These are phyloP conservation scores for Lophius piscatorius DNA, from an alignment of 2,113 vertebrate genomes.

Conservation along the genomic window DNA sequence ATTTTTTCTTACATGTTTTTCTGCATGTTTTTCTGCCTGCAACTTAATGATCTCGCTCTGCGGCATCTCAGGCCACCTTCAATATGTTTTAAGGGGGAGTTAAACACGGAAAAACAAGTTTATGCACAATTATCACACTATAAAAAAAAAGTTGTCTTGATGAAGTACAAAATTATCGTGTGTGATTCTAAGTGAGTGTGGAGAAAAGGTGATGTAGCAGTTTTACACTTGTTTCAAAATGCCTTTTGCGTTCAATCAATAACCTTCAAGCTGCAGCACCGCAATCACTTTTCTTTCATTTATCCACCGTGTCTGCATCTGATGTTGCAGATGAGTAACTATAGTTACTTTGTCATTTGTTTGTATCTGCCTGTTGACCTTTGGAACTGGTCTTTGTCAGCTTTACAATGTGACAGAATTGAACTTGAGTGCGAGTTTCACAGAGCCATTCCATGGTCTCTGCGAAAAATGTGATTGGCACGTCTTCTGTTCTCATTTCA, in stretches of 20 bases:
- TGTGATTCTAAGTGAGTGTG: too few species aligned
- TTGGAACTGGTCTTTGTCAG: constrained; percentile 27
- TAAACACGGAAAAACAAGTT: constrained; percentile 5
- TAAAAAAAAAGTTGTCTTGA: too few species aligned
- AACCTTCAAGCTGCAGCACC: constrained; percentile 21
- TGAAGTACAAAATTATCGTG: too few species aligned
- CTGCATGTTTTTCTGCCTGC: constrained; percentile 18
- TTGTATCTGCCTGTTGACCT: constrained; percentile 43
- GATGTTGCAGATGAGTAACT: constrained; percentile 50
- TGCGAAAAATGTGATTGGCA: constrained; percentile 43
- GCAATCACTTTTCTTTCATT: constrained; percentile 14
- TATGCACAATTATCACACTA: not conserved
- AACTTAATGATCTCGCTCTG: constrained; percentile 29
- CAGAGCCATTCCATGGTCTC: constrained; percentile 10
- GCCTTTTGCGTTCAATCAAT: constrained; percentile 17
- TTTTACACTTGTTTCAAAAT: constrained; percentile 1
- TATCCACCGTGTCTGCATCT: constrained; percentile 12
- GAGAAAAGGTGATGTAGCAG: too few species aligned
- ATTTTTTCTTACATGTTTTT: constrained; percentile 30
- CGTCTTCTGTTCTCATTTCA: constrained; percentile 1
- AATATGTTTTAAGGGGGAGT: not conserved
- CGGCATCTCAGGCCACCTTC: not conserved
- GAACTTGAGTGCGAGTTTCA: constrained; percentile 3
- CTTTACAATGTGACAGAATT: not conserved
- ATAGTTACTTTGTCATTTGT: constrained; percentile 31